Evolutionary conservation across 1,140 invertebrate species (phyloP), one percentile per base, ranked within the genome.

Genomic region (Spodoptera frugiperda): DNA sequence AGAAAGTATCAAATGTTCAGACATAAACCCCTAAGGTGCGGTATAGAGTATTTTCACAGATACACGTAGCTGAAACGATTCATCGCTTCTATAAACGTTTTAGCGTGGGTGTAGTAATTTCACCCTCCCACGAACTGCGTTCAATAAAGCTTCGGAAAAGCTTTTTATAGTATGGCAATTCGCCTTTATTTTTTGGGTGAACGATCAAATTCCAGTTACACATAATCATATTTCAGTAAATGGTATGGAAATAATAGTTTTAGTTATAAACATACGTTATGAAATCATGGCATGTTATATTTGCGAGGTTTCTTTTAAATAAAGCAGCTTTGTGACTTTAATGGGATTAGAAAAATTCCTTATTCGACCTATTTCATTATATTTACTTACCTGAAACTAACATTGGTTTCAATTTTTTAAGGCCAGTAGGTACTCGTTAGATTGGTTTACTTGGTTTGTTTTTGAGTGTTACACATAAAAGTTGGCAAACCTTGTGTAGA

Each of bases 101-200:
- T 59, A n/a, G 75, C 75, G 80, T 82, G 65, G 78, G 80, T 51
- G 77, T 78, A 44, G 63, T 61, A 48, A 73, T 80, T 73, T 76
- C 77, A 78, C 39, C 68, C 63, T 70, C 81, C 73, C 77, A 80
- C 81, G 73, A 21, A 48, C 55, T 55, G 57, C 59, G 59, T 67
- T 65, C 63, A 71, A 70, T 78, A 76, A 65, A 77, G 59, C 49
- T 15, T 57, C 33, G 39, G 33, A 5, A 39, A 39, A 57, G 44
- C 53, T 30, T 55, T 59, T 73, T 61, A 73, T 46, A 48, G 54
- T 59, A 57, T 61, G 21, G 65, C 44, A 67, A 48, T 67, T 67
- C 21, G 14, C 48, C 48, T 67, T 67, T 46, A 48, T 67, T 67
- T 48, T 67, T 67, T 67, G n/a, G 39, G 5, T 67, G 17, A 19